Evolutionary conservation across 2,113 vertebrate genomes (phyloP), one percentile per base, ranked within the genome.

Genomic region (Anguilla japonica): DNA sequence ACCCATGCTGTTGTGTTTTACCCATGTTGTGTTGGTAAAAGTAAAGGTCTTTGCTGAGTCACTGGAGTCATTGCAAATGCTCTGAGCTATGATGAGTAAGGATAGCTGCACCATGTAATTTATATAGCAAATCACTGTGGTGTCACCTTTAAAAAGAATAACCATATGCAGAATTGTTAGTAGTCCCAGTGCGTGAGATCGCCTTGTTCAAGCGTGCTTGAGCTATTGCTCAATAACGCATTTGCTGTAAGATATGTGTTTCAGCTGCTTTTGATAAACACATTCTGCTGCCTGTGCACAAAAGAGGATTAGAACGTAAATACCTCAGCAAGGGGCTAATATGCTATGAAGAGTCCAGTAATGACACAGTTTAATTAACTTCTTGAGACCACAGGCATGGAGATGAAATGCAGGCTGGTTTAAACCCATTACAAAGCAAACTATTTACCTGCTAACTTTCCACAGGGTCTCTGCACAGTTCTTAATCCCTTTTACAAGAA

Each of bases 331-430:
- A 83, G 88, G 88, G 67, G 9, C 85, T 90, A 84, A 87, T 89
- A 83, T 88, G 91, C 89, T 90, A 86, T 84, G 63, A 83, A 89
- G 88, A 46, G 20, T 87, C 81, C 84, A 43, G 85, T 90, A 89
- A 91, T 88, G 88, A 89, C 89, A 91, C 83, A 22, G 41, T 91
- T 93, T 91, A 91, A 91, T 91, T 90, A 90, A 91, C 90, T 93
- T 91, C 83, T 87, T 60, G 79, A 87, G 88, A 90, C 88, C 89
- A 88, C 88, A 86, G 71, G 88, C 87, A 88, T 67, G 83, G 89
- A 88, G 87, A 83, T 78, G 43, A 88, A 83, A 89, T 79, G 80
- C 86, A 79, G 83, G 83, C 82, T 84, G 88, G 87, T 86, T 78
- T 50, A 89, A 56, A 80, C 89, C 84, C 91, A 90, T 89, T 80